Evolutionary conservation across 2,888 invertebrate species (phyloP).

Genomic region (Loripinus fragilis): DNA sequence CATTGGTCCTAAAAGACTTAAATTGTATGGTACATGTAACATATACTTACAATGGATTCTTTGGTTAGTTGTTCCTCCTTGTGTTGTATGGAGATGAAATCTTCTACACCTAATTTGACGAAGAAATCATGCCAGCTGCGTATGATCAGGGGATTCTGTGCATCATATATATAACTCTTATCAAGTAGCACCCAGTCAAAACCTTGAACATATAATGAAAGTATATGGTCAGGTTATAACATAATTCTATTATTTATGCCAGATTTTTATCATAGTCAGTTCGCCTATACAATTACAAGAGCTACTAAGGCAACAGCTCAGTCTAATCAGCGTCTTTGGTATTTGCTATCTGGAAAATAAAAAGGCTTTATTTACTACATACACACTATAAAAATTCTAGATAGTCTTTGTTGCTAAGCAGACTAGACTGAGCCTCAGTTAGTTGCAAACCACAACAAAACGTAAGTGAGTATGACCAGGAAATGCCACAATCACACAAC

Average conservation of each 20-base stretch:
- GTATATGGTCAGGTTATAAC: too few relatives aligned
- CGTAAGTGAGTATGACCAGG: too few relatives aligned
- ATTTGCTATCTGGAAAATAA: too few relatives aligned
- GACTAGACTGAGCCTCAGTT: too few relatives aligned
- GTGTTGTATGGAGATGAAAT: slow-evolving; percentile 71
- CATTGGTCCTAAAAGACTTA: too few relatives aligned
- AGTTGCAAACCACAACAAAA: too few relatives aligned
- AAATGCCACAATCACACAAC: too few relatives aligned
- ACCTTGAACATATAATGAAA: slow-evolving; percentile 63
- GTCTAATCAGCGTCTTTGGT: too few relatives aligned
- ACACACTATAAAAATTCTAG: too few relatives aligned
- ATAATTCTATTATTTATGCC: neutral
- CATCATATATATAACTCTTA: slow-evolving; percentile 69
- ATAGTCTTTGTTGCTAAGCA: too few relatives aligned
- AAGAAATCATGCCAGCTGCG: slow-evolving; percentile 78
- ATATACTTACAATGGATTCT: slow-evolving; percentile 62
- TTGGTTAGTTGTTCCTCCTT: slow-evolving; percentile 57
- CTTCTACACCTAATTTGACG: slow-evolving; percentile 74
- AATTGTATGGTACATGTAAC: too few relatives aligned
- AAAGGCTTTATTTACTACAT: too few relatives aligned
- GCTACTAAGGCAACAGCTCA: neutral
- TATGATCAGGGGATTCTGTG: slow-evolving; percentile 43
- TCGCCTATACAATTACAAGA: neutral
- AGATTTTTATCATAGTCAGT: neutral
- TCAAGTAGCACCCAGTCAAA: slow-evolving; percentile 80